A percentile compares a stretch with the other conserved stretches of the same genome.
Conservation (phyloP, 2,113 vertebrate species). For the Steatornis caripensis region DNA sequence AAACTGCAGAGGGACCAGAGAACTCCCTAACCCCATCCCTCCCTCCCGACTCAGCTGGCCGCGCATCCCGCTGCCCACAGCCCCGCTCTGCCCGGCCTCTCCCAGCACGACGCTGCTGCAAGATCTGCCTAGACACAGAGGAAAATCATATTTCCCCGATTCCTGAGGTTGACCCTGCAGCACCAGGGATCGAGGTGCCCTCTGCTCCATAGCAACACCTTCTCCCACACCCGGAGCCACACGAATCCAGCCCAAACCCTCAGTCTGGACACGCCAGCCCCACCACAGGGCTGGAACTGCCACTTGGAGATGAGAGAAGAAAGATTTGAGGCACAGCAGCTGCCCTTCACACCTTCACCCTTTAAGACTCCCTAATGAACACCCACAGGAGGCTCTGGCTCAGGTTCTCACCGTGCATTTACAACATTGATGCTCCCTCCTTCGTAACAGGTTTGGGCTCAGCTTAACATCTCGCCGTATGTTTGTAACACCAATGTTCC, state of each 20-base stretch:
- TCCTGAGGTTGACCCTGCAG: background rate
- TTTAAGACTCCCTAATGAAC: background rate
- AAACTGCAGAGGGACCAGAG: background rate
- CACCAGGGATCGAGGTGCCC: accelerated
- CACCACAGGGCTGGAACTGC: background rate
- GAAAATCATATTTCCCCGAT: background rate
- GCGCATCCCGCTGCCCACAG: background rate
- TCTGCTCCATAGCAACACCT: background rate
- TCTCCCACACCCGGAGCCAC: accelerated
- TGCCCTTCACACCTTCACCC: accelerated
- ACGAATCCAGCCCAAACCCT: background rate
- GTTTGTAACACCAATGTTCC: background rate
- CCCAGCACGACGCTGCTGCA: background rate
- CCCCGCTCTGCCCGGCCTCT: background rate
- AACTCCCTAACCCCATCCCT: background rate
- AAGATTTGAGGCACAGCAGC: background rate
- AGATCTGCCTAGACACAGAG: background rate
- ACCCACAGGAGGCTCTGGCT: background rate
- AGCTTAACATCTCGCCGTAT: background rate
- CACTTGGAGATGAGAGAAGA: accelerated
- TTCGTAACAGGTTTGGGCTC: background rate
- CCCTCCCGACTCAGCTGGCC: background rate
- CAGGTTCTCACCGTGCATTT: background rate
- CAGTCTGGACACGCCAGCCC: background rate
- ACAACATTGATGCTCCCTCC: background rate